These are phyloP conservation scores for Nasonia oneida DNA, from an alignment of 2,888 invertebrate species.

Conservation along the genomic window DNA sequence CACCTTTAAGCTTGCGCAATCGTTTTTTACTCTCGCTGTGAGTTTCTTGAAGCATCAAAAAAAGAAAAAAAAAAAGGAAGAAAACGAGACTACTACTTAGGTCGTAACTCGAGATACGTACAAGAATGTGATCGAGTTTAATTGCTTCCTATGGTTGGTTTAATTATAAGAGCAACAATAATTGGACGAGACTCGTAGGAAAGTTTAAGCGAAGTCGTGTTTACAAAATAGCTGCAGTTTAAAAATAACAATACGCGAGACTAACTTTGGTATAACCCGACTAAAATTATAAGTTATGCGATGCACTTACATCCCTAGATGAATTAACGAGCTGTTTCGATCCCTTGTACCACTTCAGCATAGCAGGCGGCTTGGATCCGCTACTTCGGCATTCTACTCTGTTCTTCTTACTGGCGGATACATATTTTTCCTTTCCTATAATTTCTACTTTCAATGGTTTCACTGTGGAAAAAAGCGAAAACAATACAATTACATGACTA, in stretches of 20 bases:
- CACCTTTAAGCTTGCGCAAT: neutral
- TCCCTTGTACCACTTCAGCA: conserved; percentile 95
- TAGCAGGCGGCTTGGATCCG: conserved; percentile 92
- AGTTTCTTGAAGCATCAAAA: neutral
- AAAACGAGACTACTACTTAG: conserved; percentile 3
- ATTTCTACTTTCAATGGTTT: conserved; percentile 92
- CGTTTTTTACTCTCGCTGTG: neutral
- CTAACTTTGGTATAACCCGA: no score
- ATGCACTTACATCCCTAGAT: conserved; percentile 89
- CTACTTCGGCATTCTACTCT: conserved; percentile 92
- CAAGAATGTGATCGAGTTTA: conserved; percentile 1
- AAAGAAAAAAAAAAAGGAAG: neutral
- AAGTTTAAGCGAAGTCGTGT: neutral
- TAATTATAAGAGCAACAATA: conserved; percentile 6
- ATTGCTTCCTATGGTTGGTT: conserved; percentile 28
- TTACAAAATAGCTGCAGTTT: neutral
- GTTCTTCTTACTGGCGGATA: conserved; percentile 92
- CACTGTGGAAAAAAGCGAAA: conserved; percentile 82
- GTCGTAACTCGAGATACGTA: neutral
- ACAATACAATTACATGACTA: neutral
- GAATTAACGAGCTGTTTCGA: conserved; percentile 89
- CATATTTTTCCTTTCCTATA: conserved; percentile 88
- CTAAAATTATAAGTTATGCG: neutral
- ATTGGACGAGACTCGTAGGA: neutral
- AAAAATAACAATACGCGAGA: neutral